A percentile compares a stretch with the other conserved stretches of the same genome.
phyloP scores from a whole-genome alignment of 2,113 vertebrate genomes.

The Campylomormyrus tamandua region DNA sequence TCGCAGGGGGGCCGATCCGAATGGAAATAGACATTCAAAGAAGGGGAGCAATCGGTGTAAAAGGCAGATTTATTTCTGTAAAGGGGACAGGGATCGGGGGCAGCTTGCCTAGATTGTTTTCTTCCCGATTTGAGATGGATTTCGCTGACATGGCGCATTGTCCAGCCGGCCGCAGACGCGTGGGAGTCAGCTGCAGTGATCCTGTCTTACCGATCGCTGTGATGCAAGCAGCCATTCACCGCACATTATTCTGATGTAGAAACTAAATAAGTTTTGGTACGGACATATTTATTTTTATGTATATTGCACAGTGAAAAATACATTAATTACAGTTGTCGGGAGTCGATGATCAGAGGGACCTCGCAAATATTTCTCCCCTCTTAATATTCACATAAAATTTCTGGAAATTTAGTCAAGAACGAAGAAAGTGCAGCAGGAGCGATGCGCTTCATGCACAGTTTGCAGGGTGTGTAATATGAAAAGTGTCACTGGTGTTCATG shows the following conservation, averaged over 20 bases:
- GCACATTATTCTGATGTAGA: background rate
- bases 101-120: background rate
- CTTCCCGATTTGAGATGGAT: background rate
- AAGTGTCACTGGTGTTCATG: background rate
- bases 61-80: too few relatives aligned
- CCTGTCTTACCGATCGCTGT: background rate
- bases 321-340: background rate
- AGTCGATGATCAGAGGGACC: background rate
- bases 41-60: background rate
- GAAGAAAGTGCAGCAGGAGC: background rate
- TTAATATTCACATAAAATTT: background rate
- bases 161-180: background rate
- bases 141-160: background rate
- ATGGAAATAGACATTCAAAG: background rate
- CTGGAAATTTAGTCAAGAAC: background rate
- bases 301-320: background rate
- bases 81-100: background rate
- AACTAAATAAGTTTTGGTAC: background rate
- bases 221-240: background rate
- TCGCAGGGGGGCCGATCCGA: background rate
- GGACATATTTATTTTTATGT: background rate
- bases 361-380: background rate
- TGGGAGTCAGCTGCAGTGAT: background rate
- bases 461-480: background rate
- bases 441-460: background rate